Evolutionary conservation across 2,113 vertebrate genomes (phyloP), one percentile per base, ranked within the genome.

Genomic region (Misgurnus anguillicaudatus): DNA sequence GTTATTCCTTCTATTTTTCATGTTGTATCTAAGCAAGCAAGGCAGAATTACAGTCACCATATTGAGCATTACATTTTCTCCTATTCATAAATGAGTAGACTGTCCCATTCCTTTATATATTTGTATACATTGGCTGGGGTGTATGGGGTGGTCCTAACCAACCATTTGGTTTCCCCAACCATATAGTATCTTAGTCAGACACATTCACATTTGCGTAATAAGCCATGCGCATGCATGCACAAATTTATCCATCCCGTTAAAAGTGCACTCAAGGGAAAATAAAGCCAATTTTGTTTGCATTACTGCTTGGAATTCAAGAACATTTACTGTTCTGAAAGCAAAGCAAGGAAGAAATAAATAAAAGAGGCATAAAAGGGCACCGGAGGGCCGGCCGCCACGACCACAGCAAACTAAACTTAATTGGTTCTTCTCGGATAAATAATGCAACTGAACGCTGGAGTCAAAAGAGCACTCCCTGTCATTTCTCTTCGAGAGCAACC

Each of bases 321-420:
- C 60, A 64, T 64, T 76, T 64, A 76, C 61, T 64, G 14, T 53
- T 64, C 74, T 76, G 53, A 64, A 64, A 64, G 73, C 61, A n/a
- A n/a, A n/a, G 64, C 61, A 64, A 63, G n/a, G 36, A 17, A 64
- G 74, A 53, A n/a, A 39, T 76, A 64, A 53, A 75, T 75, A 53
- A 64, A 75, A 75, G 60, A 47, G 14, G 51, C 42, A 75, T 48
- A 62, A 75, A 75, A 42, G 73, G 24, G 62, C 73, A 75, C 3
- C 9, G 10, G 5, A 48, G 24, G 73, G 73, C 16, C 17, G 21
- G 45, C 31, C 0, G 45, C 45, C 17, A 53, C 31, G 36, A 64
- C 31, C 61, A 48, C 36, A 19, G 61, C 61, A 74, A 61, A 74
- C 71, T 62, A 58, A 36, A 48, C 39, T 19, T 51, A 76, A 76